Conservation (phyloP, 2,888 invertebrate species). For the Paralinhomoeus sp. region DNA sequence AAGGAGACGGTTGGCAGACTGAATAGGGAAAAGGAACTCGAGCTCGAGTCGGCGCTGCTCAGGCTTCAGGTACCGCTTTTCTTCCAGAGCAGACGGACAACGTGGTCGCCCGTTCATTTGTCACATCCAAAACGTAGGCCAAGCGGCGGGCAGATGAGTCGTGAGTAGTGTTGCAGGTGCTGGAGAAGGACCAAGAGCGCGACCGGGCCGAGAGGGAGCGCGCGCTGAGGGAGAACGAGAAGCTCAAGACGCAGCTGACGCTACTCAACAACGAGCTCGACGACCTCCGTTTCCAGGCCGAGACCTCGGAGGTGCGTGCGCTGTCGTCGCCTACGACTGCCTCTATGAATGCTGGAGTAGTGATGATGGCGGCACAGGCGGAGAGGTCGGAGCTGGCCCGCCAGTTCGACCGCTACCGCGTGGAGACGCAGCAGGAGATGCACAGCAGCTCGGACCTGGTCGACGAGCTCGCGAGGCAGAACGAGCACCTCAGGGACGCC, state of each 20-base stretch:
- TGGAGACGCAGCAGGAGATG: slow-evolving; percentile 17
- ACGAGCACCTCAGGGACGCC: slow-evolving; percentile 7
- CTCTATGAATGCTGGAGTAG: too few species aligned
- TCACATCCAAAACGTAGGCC: too few species aligned
- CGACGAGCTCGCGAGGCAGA: slow-evolving; percentile 14
- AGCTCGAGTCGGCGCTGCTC: slow-evolving; percentile 6
- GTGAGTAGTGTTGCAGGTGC: background rate
- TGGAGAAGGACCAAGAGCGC: background rate
- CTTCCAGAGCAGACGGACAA: too few species aligned
- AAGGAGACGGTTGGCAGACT: slow-evolving; percentile 12
- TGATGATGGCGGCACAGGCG: too few species aligned
- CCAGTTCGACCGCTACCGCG: background rate
- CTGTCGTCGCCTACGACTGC: too few species aligned
- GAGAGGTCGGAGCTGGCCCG: background rate
- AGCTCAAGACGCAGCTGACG: background rate
- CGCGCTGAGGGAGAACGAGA: background rate
- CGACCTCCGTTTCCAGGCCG: too few species aligned
- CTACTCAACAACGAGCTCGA: too few species aligned
- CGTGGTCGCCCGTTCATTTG: too few species aligned
- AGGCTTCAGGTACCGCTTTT: background rate
- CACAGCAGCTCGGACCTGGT: slow-evolving; percentile 18
- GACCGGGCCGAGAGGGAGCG: background rate
- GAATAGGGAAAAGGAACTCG: slow-evolving; percentile 18
- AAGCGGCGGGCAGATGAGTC: too few species aligned
- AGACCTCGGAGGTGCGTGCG: too few species aligned